A percentile compares a stretch with the other conserved stretches of the same genome.
Evolutionary conservation across 1,140 invertebrate genomes (phyloP).

Genomic region (Rhynchophorus ferrugineus): DNA sequence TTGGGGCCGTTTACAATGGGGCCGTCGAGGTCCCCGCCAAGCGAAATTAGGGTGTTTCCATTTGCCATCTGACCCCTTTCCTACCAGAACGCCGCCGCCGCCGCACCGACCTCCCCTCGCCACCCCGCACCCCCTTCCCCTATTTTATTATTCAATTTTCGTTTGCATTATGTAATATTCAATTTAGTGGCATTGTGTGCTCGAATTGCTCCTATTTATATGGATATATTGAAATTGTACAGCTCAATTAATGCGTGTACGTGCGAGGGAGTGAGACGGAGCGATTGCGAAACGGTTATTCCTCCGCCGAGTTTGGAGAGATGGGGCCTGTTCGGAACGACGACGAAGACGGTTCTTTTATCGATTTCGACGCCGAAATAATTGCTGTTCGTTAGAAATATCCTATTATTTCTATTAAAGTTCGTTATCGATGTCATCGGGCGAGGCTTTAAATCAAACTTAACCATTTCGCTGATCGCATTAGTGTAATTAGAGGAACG

Average conservation of each 20-base stretch:
- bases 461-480: too few relatives aligned
- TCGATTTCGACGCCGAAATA: not conserved
- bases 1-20: conserved; percentile 27
- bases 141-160: conserved; percentile 35
- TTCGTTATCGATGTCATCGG: too few relatives aligned
- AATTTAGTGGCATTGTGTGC: conserved; percentile 34
- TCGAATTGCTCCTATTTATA: conserved; percentile 34
- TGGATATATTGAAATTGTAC: conserved; percentile 35
- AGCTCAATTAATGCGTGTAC: conserved; percentile 32
- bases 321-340: not conserved
- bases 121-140: conserved; percentile 5
- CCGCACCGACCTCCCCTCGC: not conserved
- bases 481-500: too few relatives aligned
- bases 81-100: too few relatives aligned
- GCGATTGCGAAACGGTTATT: not conserved
- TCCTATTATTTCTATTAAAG: too few relatives aligned
- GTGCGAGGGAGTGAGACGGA: conserved; percentile 7
- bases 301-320: not conserved
- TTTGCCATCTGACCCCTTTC: conserved; percentile 29
- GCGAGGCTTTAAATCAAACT: too few relatives aligned
- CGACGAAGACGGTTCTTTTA: not conserved
- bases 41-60: conserved; percentile 28
- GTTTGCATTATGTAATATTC: conserved; percentile 35
- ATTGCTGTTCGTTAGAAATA: not conserved
- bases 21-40: conserved; percentile 11